Conservation (phyloP, 1,140 invertebrate genomes). For the Caenorhabditis remanei region DNA sequence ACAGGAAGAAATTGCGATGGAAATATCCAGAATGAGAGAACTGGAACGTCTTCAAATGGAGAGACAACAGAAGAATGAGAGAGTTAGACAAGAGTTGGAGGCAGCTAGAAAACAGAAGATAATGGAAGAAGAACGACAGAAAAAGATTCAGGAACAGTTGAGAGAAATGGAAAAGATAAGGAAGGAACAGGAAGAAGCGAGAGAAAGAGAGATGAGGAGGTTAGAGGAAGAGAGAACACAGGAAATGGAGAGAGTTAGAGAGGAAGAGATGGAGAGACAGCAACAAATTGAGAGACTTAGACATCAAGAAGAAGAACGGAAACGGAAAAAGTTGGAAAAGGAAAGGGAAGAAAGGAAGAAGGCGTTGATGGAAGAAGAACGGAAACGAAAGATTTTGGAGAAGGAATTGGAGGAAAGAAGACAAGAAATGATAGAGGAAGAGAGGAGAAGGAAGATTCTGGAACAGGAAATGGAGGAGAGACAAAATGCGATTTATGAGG, state of each 20-base stretch:
- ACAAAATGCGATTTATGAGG: conserved; percentile 22
- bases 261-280: conserved; percentile 81
- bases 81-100: conserved; percentile 42
- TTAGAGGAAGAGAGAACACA: conserved; percentile 76
- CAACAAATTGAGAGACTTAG: conserved; percentile 80
- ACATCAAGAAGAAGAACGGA: conserved; percentile 46
- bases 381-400: conserved; percentile 27
- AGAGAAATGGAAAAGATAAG: conserved; percentile 38
- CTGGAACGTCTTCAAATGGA: conserved; percentile 25
- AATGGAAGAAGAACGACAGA: conserved; percentile 48
- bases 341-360: conserved; percentile 16
- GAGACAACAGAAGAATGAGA: conserved; percentile 53
- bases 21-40: conserved; percentile 18
- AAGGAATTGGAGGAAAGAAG: conserved; percentile 12
- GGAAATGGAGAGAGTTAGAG: conserved; percentile 72
- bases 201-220: conserved; percentile 67
- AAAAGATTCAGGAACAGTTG: conserved; percentile 43
- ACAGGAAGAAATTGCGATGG: conserved; percentile 27
- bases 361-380: conserved; percentile 19
- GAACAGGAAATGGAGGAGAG: conserved; percentile 37
- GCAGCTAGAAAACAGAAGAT: conserved; percentile 58
- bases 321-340: conserved; percentile 14
- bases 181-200: conserved; percentile 21
- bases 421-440: neutral
- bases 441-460: conserved; percentile 14